phyloP scores from a whole-genome alignment of 2,888 invertebrate species.

The Ochropacha duplaris region DNA sequence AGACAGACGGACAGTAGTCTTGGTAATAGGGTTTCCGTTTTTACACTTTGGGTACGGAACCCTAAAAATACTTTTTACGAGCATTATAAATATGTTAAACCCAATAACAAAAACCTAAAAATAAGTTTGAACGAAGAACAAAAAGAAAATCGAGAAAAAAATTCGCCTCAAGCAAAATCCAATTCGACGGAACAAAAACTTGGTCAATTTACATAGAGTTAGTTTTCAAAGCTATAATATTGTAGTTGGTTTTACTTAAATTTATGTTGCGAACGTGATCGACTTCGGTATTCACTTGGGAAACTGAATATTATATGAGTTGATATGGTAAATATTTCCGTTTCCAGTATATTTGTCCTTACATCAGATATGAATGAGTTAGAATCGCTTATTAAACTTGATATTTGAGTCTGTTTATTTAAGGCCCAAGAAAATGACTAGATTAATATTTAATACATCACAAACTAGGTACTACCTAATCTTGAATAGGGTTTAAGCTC shows the following conservation, averaged over 20 bases:
- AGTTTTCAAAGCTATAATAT: constrained; percentile 34
- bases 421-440: no score
- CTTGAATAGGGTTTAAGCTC: no score
- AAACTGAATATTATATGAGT: constrained; percentile 32
- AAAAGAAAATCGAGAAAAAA: constrained; percentile 10
- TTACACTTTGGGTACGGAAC: no score
- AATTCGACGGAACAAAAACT: constrained; percentile 15
- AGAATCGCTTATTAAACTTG: background rate
- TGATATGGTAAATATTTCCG: background rate
- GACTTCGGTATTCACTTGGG: constrained; percentile 35
- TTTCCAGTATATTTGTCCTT: background rate
- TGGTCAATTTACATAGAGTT: constrained; percentile 29
- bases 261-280: constrained; percentile 49
- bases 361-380: background rate
- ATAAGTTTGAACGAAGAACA: background rate
- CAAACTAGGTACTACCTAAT: no score
- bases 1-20: no score
- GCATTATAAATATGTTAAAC: background rate
- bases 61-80: no score
- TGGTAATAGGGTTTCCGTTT: no score
- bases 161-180: constrained; percentile 9
- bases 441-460: no score
- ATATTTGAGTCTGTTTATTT: background rate
- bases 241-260: constrained; percentile 35
- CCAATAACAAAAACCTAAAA: background rate